Percentiles rank a stretch among this genome's conserved stretches.
These are phyloP conservation scores for Seladonia tumulorum DNA, from an alignment of 2,888 invertebrate species.

Conservation along the genomic window DNA sequence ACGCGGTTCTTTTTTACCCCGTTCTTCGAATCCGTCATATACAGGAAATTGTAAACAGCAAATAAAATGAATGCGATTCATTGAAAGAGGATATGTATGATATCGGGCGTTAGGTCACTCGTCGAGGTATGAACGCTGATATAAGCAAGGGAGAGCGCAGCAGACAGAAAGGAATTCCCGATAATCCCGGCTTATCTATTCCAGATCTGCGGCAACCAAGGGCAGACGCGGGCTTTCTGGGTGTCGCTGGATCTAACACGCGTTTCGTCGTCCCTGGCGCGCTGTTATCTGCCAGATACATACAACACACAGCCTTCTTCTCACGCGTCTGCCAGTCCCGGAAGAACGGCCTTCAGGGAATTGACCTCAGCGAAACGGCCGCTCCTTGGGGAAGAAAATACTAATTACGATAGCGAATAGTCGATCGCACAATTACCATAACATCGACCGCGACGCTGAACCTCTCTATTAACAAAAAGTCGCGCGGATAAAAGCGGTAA, in stretches of 20 bases:
- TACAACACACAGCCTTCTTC: constrained; percentile 56
- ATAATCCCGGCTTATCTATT: constrained; percentile 66
- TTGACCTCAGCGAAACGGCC: constrained; percentile 58
- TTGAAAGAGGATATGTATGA: background rate
- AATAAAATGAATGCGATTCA: background rate
- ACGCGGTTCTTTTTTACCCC: background rate
- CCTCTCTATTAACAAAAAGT: background rate
- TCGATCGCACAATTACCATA: background rate
- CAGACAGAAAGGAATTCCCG: constrained; percentile 41
- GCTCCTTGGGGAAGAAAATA: constrained; percentile 51
- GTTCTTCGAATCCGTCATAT: background rate
- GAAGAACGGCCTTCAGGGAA: constrained; percentile 69
- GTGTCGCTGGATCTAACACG: constrained; percentile 34
- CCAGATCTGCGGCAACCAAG: constrained; percentile 56
- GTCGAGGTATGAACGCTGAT: background rate
- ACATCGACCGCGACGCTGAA: background rate
- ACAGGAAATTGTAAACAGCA: no score
- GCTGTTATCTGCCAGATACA: constrained; percentile 58
- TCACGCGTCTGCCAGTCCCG: constrained; percentile 69
- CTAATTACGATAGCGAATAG: constrained; percentile 44
- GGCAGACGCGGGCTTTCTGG: constrained; percentile 41
- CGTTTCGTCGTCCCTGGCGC: constrained; percentile 49
- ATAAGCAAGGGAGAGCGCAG: constrained; percentile 20
- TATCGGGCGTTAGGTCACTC: background rate
- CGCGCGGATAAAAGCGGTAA: background rate